Conservation (phyloP, 2,888 invertebrate genomes). For the Macrosoma leucophasiata region DNA sequence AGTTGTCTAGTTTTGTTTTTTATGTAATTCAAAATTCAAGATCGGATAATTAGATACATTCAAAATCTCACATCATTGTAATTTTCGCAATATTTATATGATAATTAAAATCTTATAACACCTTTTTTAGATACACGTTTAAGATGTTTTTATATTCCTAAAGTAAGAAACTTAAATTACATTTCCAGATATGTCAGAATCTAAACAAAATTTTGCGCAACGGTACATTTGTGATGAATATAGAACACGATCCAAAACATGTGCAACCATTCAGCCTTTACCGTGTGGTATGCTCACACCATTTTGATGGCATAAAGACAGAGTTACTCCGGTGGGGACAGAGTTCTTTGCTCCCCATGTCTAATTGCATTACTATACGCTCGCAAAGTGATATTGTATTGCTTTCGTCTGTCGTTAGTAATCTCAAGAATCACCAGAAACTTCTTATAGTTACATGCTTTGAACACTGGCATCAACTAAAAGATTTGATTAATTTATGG, state of each 20-base stretch:
- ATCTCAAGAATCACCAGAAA: slow-evolving; percentile 29
- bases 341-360: slow-evolving; percentile 18
- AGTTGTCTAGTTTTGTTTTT: too few relatives aligned
- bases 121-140: too few relatives aligned
- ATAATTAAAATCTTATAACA: too few relatives aligned
- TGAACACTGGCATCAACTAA: slow-evolving; percentile 32
- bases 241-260: slow-evolving; percentile 18
- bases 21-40: too few relatives aligned
- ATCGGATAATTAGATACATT: too few relatives aligned
- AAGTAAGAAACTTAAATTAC: too few relatives aligned
- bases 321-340: slow-evolving; percentile 32
- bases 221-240: slow-evolving; percentile 32
- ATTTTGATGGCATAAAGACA: slow-evolving; percentile 5
- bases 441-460: slow-evolving; percentile 33
- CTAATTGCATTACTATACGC: slow-evolving; percentile 31
- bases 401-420: slow-evolving; percentile 26
- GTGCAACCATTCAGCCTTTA: slow-evolving; percentile 24
- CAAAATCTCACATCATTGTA: too few relatives aligned
- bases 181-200: slow-evolving; percentile 30
- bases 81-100: too few relatives aligned
- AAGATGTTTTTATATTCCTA: too few relatives aligned
- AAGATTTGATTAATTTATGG: slow-evolving; percentile 34
- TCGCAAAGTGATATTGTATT: slow-evolving; percentile 29
- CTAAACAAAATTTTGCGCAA: slow-evolving; percentile 27
- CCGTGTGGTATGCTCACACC: slow-evolving; percentile 28